Evolutionary conservation across 2,113 vertebrate genomes (phyloP), one percentile per base, ranked within the genome.

Genomic region (Carassius gibelio): DNA sequence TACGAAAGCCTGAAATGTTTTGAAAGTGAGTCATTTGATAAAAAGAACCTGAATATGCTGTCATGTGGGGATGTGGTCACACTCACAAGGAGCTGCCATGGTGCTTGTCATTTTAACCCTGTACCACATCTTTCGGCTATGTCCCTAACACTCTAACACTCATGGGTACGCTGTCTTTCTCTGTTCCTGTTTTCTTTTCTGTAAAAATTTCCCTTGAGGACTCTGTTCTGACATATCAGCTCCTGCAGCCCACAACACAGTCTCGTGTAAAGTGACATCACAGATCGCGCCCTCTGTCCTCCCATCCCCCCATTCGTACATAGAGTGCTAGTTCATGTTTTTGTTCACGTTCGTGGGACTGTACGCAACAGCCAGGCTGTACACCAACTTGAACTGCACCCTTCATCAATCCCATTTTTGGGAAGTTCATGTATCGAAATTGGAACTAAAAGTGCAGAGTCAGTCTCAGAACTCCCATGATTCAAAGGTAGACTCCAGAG

Each of bases 141-240:
- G 64, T 88, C 17, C 57, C 66, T 59, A 77, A 84, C 52, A 50
- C 26, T 21, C 86, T 87, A 86, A 83, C 76, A 76, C 81, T 79
- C 52, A 19, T 83, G 34, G 52, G 74, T 84, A 26, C 52, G 11
- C 68, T 79, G 52, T 64, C 55, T 83, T 62, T 88, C 71, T 77
- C 74, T 69, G 64, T 77, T 71, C 79, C 72, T 88, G 42, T 71
- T 62, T 61, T 84, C 42, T 64, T 57, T n/a, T 64, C 71, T 76
- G 17, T 42, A 72, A 72, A 38, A 57, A 34, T 77, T 66, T 62
- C 26, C 55, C 71, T 69, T 66, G 62, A 85, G 79, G 79, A 74
- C 72, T 85, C 79, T 76, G 68, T 78, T 88, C 57, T 71, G 75
- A 83, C 26, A 83, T 79, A 74, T 34, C 8, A n/a, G n/a, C 75